Evolutionary conservation across 2,797 vertebrate species (phyloP).

Genomic region (Hyperoplus lanceolatus): DNA sequence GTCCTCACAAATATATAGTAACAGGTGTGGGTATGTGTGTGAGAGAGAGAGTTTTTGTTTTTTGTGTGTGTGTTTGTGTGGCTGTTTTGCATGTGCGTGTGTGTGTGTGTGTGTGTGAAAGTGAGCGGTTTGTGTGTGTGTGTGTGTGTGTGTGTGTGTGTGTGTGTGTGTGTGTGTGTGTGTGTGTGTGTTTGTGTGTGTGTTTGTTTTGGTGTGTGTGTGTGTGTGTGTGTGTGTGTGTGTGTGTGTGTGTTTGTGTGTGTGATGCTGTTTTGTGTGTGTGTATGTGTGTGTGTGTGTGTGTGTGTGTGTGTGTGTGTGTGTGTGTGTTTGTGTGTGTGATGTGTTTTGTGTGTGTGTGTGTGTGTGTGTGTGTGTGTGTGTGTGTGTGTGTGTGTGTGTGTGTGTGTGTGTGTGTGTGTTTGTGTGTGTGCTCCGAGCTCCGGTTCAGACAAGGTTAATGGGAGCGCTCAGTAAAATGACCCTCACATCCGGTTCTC

Average conservation of each 20-base stretch:
- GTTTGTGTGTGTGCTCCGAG: conserved; percentile 56
- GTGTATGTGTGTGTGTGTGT: too few species aligned
- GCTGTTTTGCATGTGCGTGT: too few species aligned
- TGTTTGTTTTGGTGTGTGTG: conserved; percentile 34
- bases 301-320: not conserved
- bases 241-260: not conserved
- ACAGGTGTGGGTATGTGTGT: conserved; percentile 1
- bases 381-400: not conserved
- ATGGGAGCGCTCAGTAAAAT: conserved; percentile 78
- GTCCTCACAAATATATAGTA: too few species aligned
- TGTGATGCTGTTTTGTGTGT: not conserved
- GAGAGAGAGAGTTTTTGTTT: not conserved
- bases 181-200: conserved; percentile 20
- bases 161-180: conserved; percentile 9
- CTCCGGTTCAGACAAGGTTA: conserved; percentile 77
- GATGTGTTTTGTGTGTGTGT: conserved; percentile 38
- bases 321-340: conserved; percentile 15
- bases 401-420: conserved; percentile 12
- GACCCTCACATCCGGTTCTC: conserved; percentile 78
- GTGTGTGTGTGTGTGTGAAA: too few species aligned
- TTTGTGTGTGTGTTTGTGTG: conserved; percentile 21
- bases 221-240: not conserved
- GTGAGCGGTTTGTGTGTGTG: not conserved
- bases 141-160: too few species aligned
- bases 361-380: conserved; percentile 1